Percentiles rank a stretch among this genome's conserved stretches.
These are phyloP conservation scores for Drosophila nigritarsus DNA, from an alignment of 2,888 invertebrate genomes.

Conservation along the genomic window DNA sequence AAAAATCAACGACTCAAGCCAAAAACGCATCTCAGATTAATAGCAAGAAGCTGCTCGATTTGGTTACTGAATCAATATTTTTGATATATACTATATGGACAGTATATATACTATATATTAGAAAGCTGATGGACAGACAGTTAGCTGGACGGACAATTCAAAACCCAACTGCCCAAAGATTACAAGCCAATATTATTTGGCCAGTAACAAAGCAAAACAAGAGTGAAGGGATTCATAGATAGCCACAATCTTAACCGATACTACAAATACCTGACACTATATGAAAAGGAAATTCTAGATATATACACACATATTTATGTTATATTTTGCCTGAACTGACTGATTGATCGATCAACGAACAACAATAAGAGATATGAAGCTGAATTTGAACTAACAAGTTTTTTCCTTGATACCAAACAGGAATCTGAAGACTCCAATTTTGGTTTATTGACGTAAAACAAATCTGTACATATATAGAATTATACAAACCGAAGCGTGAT, in stretches of 20 bases:
- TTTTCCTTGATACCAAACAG: neutral
- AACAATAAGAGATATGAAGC: neutral
- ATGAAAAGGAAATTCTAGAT: accelerated
- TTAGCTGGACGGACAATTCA: neutral
- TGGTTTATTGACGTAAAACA: neutral
- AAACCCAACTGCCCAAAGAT: neutral
- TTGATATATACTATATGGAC: neutral
- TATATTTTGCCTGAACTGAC: neutral
- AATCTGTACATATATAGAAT: neutral
- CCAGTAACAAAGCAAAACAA: neutral
- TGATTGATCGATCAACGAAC: neutral
- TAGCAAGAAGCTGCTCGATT: no score
- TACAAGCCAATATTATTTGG: neutral
- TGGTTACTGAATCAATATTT: neutral
- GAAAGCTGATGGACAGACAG: neutral
- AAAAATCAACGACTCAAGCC: no score
- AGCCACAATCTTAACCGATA: neutral
- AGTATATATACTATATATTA: neutral
- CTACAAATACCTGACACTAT: neutral
- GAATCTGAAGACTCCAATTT: neutral
- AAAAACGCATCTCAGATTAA: no score
- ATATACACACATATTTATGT: neutral
- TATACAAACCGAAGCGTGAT: neutral
- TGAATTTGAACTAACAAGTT: neutral
- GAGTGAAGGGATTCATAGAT: neutral